A percentile compares a stretch with the other conserved stretches of the same genome.
phyloP scores from a whole-genome alignment of 92 coral and sea anemone species.

The Parazoanthus atlanticus region DNA sequence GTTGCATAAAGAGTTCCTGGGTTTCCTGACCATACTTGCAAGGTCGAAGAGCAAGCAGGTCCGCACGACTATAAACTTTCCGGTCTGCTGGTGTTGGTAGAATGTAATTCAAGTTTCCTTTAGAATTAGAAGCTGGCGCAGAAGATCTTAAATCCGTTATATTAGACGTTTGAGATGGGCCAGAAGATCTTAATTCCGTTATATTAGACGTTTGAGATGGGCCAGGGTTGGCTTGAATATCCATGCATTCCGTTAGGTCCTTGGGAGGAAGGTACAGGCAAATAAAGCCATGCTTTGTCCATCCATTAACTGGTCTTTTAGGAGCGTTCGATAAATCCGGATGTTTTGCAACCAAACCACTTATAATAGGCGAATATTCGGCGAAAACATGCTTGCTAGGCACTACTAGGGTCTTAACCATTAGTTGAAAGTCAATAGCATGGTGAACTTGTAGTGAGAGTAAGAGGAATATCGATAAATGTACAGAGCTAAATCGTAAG shows the following conservation, averaged over 20 bases:
- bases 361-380: not conserved
- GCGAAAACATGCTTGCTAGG: conserved; percentile 7
- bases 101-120: too few species aligned
- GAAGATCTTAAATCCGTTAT: too few species aligned
- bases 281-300: conserved; percentile 35
- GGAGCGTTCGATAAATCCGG: conserved; percentile 27
- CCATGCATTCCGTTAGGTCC: conserved; percentile 31
- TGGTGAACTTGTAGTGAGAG: conserved; percentile 20
- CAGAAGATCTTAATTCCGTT: too few species aligned
- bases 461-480: conserved; percentile 2
- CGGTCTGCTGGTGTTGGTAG: too few species aligned
- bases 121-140: too few species aligned
- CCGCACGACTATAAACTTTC: too few species aligned
- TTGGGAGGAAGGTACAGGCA: conserved; percentile 24
- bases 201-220: too few species aligned
- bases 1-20: too few species aligned
- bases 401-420: conserved; percentile 14
- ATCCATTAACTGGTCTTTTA: conserved; percentile 18
- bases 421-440: not conserved
- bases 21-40: too few species aligned
- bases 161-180: too few species aligned
- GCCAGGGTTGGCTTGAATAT: conserved; percentile 22
- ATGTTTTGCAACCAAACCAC: conserved; percentile 14
- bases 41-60: too few species aligned
- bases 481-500: too few species aligned